Conservation (phyloP, 2,113 vertebrate species). For the Centropus bengalensis region DNA sequence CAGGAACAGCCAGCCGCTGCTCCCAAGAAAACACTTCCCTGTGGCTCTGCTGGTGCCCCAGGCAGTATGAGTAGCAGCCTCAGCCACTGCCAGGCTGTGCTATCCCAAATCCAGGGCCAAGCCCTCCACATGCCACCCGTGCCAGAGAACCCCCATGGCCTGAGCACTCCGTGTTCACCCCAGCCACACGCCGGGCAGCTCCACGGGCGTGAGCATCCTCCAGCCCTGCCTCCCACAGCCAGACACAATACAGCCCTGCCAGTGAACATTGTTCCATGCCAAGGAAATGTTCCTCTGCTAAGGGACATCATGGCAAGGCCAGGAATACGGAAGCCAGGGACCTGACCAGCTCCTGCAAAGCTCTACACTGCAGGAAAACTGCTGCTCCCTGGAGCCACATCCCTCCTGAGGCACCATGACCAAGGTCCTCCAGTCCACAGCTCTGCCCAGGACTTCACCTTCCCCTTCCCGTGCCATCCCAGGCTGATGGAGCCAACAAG, state of each 20-base stretch:
- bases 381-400: neutral
- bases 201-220: rapidly evolving
- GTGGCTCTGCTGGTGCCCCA: neutral
- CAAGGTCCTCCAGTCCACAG: neutral
- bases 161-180: no score
- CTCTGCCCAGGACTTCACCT: neutral
- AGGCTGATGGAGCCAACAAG: neutral
- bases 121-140: rapidly evolving
- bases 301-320: neutral
- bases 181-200: rapidly evolving
- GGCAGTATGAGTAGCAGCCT: neutral
- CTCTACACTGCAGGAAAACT: neutral
- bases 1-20: rapidly evolving
- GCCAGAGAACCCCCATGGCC: rapidly evolving
- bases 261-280: neutral
- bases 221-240: neutral
- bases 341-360: neutral
- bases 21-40: neutral
- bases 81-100: neutral
- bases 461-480: rapidly evolving
- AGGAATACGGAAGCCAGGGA: neutral
- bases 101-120: neutral
- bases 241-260: rapidly evolving
- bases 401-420: neutral
- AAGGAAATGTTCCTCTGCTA: neutral